Percentiles rank a stretch among this genome's conserved stretches.
Conservation (phyloP, 2,888 invertebrate genomes). For the Gymnocheta viridis region DNA sequence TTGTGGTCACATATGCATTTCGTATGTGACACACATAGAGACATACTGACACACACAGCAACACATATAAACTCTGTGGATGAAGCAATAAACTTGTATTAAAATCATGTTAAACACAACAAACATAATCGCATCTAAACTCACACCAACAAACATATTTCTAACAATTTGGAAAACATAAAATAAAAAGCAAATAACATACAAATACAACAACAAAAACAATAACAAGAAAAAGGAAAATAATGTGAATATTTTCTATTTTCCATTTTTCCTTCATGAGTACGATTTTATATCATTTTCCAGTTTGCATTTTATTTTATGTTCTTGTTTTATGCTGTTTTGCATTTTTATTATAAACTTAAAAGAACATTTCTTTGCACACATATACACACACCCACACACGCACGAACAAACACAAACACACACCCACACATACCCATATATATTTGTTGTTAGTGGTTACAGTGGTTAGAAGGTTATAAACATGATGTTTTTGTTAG, state of each 20-base stretch:
- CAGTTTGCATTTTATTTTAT: slow-evolving; percentile 65
- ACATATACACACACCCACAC: slow-evolving; percentile 5
- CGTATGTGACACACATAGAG: not conserved
- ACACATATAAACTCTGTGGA: not conserved
- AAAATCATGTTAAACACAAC: slow-evolving; percentile 60
- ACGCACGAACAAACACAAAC: not conserved
- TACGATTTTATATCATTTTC: slow-evolving; percentile 60
- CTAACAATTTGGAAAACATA: slow-evolving; percentile 39
- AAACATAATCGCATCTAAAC: slow-evolving; percentile 54
- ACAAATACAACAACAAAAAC: slow-evolving; percentile 9
- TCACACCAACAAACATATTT: slow-evolving; percentile 29
- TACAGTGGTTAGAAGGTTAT: slow-evolving; percentile 65
- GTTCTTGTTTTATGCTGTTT: slow-evolving; percentile 64
- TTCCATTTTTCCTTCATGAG: slow-evolving; percentile 32
- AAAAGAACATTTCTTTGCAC: slow-evolving; percentile 59
- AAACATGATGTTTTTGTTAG: slow-evolving; percentile 63
- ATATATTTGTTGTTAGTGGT: slow-evolving; percentile 59
- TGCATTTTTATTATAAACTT: slow-evolving; percentile 69
- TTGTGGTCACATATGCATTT: slow-evolving; percentile 45
- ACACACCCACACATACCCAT: not conserved
- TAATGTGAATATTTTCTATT: slow-evolving; percentile 44
- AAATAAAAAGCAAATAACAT: slow-evolving; percentile 33
- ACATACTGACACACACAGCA: not conserved
- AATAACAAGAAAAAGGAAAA: slow-evolving; percentile 5
- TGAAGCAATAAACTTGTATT: slow-evolving; percentile 49